A percentile compares a stretch with the other conserved stretches of the same genome.
Evolutionary conservation across 1,140 invertebrate genomes (phyloP).

Genomic region (Limonius californicus): DNA sequence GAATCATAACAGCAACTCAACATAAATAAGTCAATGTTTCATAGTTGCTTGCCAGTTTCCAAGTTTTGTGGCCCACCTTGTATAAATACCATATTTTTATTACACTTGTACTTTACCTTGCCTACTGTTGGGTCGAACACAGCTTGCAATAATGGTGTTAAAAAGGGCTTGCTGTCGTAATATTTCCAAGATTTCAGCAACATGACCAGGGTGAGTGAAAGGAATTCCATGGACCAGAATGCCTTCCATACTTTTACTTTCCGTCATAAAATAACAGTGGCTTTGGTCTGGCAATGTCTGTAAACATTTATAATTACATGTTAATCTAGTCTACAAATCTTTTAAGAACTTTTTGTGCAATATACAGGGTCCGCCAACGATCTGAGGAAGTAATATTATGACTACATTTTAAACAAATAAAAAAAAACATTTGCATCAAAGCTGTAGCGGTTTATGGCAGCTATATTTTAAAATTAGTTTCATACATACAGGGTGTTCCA

Average conservation of each 20-base stretch:
- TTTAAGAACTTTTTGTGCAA: not conserved
- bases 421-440: too few species aligned
- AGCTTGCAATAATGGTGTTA: conserved; percentile 83
- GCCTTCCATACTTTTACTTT: conserved; percentile 73
- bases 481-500: too few species aligned
- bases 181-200: conserved; percentile 80
- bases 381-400: too few species aligned
- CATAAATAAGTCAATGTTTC: too few species aligned
- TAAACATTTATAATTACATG: conserved; percentile 41
- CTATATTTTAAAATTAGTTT: too few species aligned
- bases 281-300: conserved; percentile 86
- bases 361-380: too few species aligned
- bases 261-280: conserved; percentile 91
- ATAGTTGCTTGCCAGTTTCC: too few species aligned
- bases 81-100: not conserved
- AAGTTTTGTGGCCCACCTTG: too few species aligned
- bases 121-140: conserved; percentile 73
- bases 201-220: conserved; percentile 90
- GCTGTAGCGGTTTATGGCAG: too few species aligned
- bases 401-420: too few species aligned
- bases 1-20: too few species aligned
- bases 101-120: conserved; percentile 55
- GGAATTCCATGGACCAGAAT: conserved; percentile 79
- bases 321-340: not conserved
- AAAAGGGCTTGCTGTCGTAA: conserved; percentile 89